Conservation (phyloP, 2,113 vertebrate species). For the Chamaea fasciata region DNA sequence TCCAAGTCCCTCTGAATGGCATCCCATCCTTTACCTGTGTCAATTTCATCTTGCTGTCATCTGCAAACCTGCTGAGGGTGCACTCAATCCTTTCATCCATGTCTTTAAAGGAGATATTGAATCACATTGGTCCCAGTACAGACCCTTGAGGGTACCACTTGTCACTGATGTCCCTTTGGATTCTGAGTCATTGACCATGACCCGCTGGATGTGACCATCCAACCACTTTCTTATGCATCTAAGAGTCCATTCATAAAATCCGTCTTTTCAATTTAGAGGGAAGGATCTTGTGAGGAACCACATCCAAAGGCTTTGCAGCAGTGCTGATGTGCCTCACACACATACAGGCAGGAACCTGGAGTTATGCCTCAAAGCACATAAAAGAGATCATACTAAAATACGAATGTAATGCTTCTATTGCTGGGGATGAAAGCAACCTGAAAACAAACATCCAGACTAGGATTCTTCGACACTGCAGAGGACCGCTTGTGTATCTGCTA, state of each 20-base stretch:
- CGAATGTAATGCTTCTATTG: neutral
- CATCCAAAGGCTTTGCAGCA: neutral
- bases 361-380: neutral
- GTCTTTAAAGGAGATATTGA: neutral
- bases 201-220: neutral
- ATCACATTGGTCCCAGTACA: neutral
- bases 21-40: neutral
- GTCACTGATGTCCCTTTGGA: neutral
- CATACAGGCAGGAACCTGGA: neutral
- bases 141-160: neutral
- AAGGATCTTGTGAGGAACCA: neutral
- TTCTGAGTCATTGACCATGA: neutral
- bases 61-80: neutral
- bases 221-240: neutral
- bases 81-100: neutral
- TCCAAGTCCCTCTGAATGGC: neutral
- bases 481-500: neutral
- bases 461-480: neutral
- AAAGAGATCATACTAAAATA: neutral
- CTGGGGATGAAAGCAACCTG: neutral
- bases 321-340: neutral
- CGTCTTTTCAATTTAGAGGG: too few relatives aligned
- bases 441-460: neutral
- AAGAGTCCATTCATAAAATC: neutral
- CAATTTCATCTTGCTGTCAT: neutral